Base-by-base conservation (phyloP, 1,140 invertebrate species). In the Panagrolaimus sp. region DNA sequence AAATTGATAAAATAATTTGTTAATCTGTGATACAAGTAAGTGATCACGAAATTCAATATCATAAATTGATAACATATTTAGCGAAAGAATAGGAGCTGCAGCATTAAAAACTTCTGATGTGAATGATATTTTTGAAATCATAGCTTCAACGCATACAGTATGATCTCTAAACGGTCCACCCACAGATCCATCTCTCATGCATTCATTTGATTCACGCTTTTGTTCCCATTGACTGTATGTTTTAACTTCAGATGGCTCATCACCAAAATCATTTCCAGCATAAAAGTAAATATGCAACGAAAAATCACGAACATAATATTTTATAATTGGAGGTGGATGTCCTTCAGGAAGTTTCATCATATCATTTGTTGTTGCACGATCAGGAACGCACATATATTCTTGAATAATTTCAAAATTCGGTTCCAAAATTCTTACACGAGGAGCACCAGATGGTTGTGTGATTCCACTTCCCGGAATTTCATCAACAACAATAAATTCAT, bases 261-360 rank as follows among this genome's bases (percentile, higher is more conserved):
- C 31, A 20, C 78, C 79, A 51, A 78, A 78, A 38, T 78, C 76
- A 48, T 67, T 73, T 27, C 76, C 76, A 44, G 78, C 78, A 51
- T 66, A 78, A 16, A 78, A 45, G 13, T 65, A 71, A 31, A 78
- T 44, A 16, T 65, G 45, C n/a, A 78, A 27, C 0, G 78, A 65
- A 11, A 74, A 65, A 23, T 77, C 69, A 23, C 75, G 69, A 16
- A 75, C 45, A 9, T 16, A 16, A 27, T 71, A 61, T 62, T 73
- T 46, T 1, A 63, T 25, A 8, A 77, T 62, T n/a, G 73, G 73
- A 5, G 31, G 62, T 23, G 74, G 68, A 67, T 72, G 64, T 0
- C 44, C 70, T 13, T 25, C 42, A 9, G 71, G 71, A 5, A 70
- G 43, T 7, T 45, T 45, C 9, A 57, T 47, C 47, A 71, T 57